These are phyloP conservation scores for Platygyra sinensis DNA, from an alignment of 64 coral and sea anemone species.

Conservation along the genomic window DNA sequence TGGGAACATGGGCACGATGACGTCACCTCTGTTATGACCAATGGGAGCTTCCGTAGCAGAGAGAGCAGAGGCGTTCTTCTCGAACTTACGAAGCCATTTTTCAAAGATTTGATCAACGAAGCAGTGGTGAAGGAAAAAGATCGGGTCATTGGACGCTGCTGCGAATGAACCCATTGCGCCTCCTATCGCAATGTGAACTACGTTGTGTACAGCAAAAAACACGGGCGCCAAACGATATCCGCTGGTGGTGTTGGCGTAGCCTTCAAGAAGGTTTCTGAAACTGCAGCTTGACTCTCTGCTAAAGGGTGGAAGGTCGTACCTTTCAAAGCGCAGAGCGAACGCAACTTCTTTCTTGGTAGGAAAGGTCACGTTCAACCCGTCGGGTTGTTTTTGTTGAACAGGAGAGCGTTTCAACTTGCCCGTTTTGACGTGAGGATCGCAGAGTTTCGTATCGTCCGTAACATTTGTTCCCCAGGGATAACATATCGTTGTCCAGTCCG, in stretches of 20 bases:
- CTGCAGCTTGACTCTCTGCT: background rate
- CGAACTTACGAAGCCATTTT: slow-evolving; percentile 36
- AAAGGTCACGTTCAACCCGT: background rate
- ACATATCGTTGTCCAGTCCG: slow-evolving; percentile 45
- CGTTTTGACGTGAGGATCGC: background rate
- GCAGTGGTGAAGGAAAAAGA: slow-evolving; percentile 49
- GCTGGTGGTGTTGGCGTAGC: slow-evolving; percentile 38
- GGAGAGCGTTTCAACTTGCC: background rate
- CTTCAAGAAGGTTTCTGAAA: slow-evolving; percentile 60
- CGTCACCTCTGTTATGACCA: slow-evolving; percentile 20
- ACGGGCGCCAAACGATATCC: background rate
- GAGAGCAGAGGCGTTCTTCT: background rate
- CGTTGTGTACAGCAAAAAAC: slow-evolving; percentile 29
- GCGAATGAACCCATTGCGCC: slow-evolving; percentile 33
- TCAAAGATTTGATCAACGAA: slow-evolving; percentile 67
- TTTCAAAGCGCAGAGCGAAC: slow-evolving; percentile 49
- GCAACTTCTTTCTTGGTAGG: slow-evolving; percentile 61
- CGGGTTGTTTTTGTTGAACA: background rate
- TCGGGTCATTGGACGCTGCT: slow-evolving; percentile 49
- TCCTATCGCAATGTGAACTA: slow-evolving; percentile 45
- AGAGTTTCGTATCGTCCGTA: background rate
- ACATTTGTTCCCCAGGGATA: background rate
- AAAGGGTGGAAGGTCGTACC: slow-evolving; percentile 19
- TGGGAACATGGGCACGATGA: slow-evolving; percentile 21
- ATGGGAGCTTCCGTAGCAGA: background rate